Evolutionary conservation across 2,797 vertebrate genomes (phyloP).

Genomic region (Perodicticus potto): DNA sequence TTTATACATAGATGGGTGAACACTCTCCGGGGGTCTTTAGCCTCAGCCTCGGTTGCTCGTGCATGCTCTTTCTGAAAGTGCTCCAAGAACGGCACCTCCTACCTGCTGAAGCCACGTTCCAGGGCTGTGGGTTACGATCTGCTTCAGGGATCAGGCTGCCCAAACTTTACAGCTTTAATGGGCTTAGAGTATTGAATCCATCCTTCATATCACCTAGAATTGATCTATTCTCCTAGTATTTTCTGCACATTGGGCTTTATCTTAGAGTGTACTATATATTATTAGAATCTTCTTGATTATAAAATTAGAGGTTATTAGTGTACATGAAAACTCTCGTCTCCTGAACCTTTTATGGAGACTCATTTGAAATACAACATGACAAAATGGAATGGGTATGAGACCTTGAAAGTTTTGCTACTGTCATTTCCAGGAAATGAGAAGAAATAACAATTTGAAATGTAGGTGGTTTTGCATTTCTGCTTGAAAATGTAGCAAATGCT

Average conservation of each 20-base stretch:
- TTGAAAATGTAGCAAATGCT: neutral
- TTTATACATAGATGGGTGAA: too few species aligned
- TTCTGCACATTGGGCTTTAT: constrained; percentile 4
- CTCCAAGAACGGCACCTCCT: neutral
- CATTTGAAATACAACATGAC: neutral
- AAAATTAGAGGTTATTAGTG: constrained; percentile 7
- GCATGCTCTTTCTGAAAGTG: constrained; percentile 14
- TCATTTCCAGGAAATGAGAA: neutral
- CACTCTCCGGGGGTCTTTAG: neutral
- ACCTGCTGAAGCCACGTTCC: neutral
- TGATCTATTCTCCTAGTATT: neutral
- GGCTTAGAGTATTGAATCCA: neutral
- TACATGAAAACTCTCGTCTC: constrained; percentile 1
- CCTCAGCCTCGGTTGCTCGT: neutral
- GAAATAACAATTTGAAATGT: neutral
- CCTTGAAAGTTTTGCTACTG: neutral
- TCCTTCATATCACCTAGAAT: neutral
- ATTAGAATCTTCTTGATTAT: neutral
- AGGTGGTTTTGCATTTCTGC: neutral
- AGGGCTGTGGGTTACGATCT: neutral
- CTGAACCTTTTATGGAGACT: neutral
- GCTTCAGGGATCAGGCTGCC: neutral
- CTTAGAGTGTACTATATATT: neutral
- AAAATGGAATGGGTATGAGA: neutral
- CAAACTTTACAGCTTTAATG: neutral